Conservation (phyloP, 2,888 invertebrate species). For the Chloroclystis v-ata region DNA sequence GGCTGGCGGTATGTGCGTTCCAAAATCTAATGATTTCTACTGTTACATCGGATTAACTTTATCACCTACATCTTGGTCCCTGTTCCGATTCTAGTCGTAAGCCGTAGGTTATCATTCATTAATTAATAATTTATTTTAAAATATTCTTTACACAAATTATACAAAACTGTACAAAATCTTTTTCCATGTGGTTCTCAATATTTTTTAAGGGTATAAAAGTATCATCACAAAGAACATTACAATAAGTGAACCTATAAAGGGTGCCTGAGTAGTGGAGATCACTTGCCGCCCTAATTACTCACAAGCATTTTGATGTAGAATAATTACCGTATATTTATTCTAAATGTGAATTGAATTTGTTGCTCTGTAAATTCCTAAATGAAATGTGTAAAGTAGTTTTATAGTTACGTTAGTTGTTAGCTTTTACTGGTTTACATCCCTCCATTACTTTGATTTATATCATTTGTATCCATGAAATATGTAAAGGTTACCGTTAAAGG, state of each 20-base stretch:
- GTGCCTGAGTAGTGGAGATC: background rate
- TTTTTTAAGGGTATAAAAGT: too few species aligned
- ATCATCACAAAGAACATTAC: too few species aligned
- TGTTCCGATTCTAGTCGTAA: slow-evolving; percentile 1
- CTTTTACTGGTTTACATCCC: background rate
- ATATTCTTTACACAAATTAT: too few species aligned
- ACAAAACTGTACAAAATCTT: too few species aligned
- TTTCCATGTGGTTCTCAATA: too few species aligned
- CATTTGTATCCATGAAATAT: too few species aligned
- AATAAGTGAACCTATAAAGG: too few species aligned
- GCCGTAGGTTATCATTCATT: background rate
- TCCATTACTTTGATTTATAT: background rate
- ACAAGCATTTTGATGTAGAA: slow-evolving; percentile 8
- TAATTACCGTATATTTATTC: slow-evolving; percentile 17
- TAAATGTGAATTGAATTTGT: slow-evolving; percentile 20
- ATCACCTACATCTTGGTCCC: too few species aligned
- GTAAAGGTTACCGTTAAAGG: too few species aligned
- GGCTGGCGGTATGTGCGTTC: slow-evolving; percentile 5
- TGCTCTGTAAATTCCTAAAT: slow-evolving; percentile 53
- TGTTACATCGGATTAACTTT: too few species aligned
- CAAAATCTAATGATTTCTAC: too few species aligned
- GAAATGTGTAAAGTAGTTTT: slow-evolving; percentile 60
- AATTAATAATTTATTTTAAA: background rate
- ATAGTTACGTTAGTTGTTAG: slow-evolving; percentile 42
- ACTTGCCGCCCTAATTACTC: slow-evolving; percentile 2